Evolutionary conservation across 2,888 invertebrate species (phyloP), one percentile per base, ranked within the genome.

Genomic region (Auanema freiburgensis): DNA sequence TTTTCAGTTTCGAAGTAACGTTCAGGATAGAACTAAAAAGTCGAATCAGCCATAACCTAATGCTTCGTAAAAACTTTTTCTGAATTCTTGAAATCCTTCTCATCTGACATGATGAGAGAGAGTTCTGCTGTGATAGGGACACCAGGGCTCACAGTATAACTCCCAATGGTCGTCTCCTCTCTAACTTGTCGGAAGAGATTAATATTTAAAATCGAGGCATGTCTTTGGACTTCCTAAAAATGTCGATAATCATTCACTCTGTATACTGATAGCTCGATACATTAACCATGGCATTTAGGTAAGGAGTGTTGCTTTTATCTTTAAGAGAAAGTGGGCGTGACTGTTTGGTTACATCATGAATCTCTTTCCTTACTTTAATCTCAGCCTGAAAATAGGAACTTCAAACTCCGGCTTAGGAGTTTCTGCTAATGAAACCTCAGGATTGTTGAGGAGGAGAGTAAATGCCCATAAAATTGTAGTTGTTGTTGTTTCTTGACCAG

Each of bases 1-100:
- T 50, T 57, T 0, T 57, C 54, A 24, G 64, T 54, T 2, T 62
- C 61, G 16, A 74, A n/a, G 55, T 63, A 74, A 12, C 74, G 62
- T 1, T 54, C 51, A 11, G 74, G 74, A 6, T 59, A 14, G 54
- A 74, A 74, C 57, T 67, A 43, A 43, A 57, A n/a, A n/a, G n/a
- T n/a, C n/a, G n/a, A n/a, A n/a, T n/a, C n/a, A n/a, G n/a, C n/a
- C n/a, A n/a, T n/a, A n/a, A n/a, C n/a, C n/a, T n/a, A n/a, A n/a
- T n/a, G n/a, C n/a, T n/a, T n/a, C n/a, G n/a, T n/a, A 5, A 5
- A 3, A 44, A 64, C 65, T 44, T 65, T 43, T 14, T 57, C 54
- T 4, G 55, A 61, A 43, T 66, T 50, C 16, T 60, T 50, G 60
- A 70, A 74, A 10, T 59, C 10, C 2, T 58, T 16, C 16, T 67